Conservation (phyloP, 2,888 invertebrate genomes). For the Cremastinae sp. region DNA sequence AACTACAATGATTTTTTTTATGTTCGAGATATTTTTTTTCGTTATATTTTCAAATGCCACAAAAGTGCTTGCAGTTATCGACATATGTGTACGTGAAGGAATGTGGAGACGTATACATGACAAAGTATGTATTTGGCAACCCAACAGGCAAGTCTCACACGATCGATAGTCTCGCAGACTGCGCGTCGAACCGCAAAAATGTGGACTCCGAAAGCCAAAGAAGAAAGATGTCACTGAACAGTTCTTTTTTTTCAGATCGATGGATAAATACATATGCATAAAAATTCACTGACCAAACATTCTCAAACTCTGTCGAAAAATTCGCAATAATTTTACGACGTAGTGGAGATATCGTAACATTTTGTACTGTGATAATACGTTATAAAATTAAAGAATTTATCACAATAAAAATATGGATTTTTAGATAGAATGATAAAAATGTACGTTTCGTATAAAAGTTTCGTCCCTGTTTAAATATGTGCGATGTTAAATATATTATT, state of each 20-base stretch:
- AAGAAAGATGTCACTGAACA: conserved; percentile 47
- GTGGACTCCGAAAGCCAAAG: conserved; percentile 64
- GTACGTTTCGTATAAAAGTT: too few species aligned
- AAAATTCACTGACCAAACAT: neutral
- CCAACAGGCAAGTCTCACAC: conserved; percentile 42
- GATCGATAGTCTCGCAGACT: conserved; percentile 66
- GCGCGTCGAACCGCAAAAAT: conserved; percentile 69
- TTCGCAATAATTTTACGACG: conserved; percentile 1
- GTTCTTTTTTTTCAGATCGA: conserved; percentile 10
- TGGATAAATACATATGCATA: neutral
- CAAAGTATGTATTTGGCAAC: conserved; percentile 40
- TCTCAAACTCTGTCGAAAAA: neutral
- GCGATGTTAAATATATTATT: too few species aligned
- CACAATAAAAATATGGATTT: too few species aligned
- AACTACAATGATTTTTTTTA: too few species aligned
- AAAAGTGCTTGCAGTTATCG: conserved; percentile 19
- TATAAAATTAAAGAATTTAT: too few species aligned
- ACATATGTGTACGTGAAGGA: conserved; percentile 1
- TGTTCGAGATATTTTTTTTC: conserved; percentile 11
- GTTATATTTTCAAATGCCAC: conserved; percentile 40
- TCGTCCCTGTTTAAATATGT: too few species aligned
- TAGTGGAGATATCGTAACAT: too few species aligned
- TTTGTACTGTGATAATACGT: too few species aligned
- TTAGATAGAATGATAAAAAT: too few species aligned
- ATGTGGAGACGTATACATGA: neutral